These are phyloP conservation scores for Dryobota labecula DNA, from an alignment of 2,888 invertebrate species.

Conservation along the genomic window DNA sequence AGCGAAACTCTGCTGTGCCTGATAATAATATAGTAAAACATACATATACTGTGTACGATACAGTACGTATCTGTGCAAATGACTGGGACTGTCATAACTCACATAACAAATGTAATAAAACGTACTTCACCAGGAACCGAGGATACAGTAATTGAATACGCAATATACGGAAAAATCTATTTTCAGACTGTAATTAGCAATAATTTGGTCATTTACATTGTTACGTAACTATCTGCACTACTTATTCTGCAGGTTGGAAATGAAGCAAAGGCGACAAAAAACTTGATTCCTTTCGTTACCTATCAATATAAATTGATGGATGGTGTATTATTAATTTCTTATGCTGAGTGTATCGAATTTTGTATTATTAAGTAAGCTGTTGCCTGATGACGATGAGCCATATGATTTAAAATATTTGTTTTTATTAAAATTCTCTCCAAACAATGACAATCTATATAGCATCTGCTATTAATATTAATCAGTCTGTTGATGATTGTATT, in stretches of 20 bases:
- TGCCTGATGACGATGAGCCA: neutral
- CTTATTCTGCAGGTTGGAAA: neutral
- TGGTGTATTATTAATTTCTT: no score
- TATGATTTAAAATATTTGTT: slow-evolving; percentile 3
- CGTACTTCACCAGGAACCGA: slow-evolving; percentile 20
- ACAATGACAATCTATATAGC: slow-evolving; percentile 29
- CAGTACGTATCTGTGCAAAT: slow-evolving; percentile 42
- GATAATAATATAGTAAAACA: slow-evolving; percentile 52
- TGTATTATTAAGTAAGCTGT: neutral
- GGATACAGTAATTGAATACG: slow-evolving; percentile 35
- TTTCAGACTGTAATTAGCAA: slow-evolving; percentile 17
- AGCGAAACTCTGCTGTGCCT: slow-evolving; percentile 49
- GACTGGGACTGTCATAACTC: slow-evolving; percentile 32
- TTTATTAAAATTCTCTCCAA: slow-evolving; percentile 23
- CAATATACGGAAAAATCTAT: slow-evolving; percentile 11
- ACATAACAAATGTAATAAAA: slow-evolving; percentile 20
- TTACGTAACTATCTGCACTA: neutral
- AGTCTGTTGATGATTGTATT: slow-evolving; percentile 13
- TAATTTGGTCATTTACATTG: neutral
- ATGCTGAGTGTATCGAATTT: slow-evolving; percentile 9
- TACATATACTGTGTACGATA: slow-evolving; percentile 11
- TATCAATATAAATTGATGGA: neutral
- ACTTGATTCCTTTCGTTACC: slow-evolving; percentile 9
- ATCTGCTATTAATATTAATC: slow-evolving; percentile 42
- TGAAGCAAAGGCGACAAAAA: neutral